Evolutionary conservation across 2,113 vertebrate genomes (phyloP).

Genomic region (Pithys albifrons): DNA sequence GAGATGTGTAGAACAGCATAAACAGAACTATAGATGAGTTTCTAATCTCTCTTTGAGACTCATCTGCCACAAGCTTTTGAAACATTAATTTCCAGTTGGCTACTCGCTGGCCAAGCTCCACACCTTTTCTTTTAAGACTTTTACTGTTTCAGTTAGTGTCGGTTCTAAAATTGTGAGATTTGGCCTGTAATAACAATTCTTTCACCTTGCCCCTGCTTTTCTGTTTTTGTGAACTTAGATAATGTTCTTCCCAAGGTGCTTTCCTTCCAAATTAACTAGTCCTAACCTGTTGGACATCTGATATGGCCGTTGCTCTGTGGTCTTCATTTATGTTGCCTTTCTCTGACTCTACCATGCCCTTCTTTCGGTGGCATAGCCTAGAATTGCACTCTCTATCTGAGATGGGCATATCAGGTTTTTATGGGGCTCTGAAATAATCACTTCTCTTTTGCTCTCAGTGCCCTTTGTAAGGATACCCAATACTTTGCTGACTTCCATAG

Average conservation of each 20-base stretch:
- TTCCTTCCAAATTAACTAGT: background rate
- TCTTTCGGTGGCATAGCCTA: background rate
- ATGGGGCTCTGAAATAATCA: background rate
- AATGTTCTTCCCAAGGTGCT: background rate
- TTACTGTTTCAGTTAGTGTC: background rate
- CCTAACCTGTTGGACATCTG: background rate
- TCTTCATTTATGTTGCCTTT: background rate
- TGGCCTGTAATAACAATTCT: background rate
- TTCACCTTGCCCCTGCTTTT: background rate
- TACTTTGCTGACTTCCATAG: background rate
- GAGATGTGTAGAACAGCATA: background rate
- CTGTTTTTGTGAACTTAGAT: background rate
- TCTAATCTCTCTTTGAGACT: background rate
- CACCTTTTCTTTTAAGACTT: background rate
- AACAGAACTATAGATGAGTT: background rate
- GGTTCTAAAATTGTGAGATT: background rate
- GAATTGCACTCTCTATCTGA: background rate
- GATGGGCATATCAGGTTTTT: background rate
- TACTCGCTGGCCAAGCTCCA: background rate
- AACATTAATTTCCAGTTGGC: background rate
- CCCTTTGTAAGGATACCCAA: background rate
- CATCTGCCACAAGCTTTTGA: background rate
- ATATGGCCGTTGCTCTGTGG: background rate
- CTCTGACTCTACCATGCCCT: background rate
- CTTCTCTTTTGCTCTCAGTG: background rate